A percentile compares a stretch with the other conserved stretches of the same genome.
Conservation (phyloP, 2,113 vertebrate genomes). For the Zosterops pallidus region DNA sequence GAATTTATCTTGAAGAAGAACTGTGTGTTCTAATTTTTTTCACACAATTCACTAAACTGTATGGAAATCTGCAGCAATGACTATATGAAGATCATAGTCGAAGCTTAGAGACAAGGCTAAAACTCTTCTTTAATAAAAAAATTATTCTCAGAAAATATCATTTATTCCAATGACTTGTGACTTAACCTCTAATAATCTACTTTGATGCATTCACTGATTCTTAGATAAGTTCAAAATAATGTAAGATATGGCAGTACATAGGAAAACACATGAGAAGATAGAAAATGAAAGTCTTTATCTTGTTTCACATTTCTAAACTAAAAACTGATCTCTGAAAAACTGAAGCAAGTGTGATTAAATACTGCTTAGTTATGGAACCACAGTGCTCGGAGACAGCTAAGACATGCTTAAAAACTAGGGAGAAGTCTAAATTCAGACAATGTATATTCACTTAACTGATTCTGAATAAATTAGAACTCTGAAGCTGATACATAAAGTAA, state of each 20-base stretch:
- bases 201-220: neutral
- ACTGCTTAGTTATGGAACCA: neutral
- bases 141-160: neutral
- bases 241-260: neutral
- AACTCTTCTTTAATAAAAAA: neutral
- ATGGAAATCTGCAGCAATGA: neutral
- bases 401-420: neutral
- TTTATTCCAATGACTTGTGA: neutral
- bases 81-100: neutral
- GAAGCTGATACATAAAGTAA: neutral
- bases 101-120: neutral
- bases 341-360: neutral
- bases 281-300: neutral
- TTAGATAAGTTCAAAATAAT: neutral
- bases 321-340: neutral
- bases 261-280: neutral
- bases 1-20: neutral
- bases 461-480: neutral
- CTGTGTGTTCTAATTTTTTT: neutral
- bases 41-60: neutral
- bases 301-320: neutral
- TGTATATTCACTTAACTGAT: rapidly evolving
- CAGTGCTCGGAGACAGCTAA: neutral
- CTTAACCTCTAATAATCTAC: neutral
- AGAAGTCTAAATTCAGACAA: neutral